Percentiles rank a stretch among this genome's conserved stretches.
These are phyloP conservation scores for Anarhynchus alexandrinus DNA, from an alignment of 2,113 vertebrate species.

Conservation along the genomic window DNA sequence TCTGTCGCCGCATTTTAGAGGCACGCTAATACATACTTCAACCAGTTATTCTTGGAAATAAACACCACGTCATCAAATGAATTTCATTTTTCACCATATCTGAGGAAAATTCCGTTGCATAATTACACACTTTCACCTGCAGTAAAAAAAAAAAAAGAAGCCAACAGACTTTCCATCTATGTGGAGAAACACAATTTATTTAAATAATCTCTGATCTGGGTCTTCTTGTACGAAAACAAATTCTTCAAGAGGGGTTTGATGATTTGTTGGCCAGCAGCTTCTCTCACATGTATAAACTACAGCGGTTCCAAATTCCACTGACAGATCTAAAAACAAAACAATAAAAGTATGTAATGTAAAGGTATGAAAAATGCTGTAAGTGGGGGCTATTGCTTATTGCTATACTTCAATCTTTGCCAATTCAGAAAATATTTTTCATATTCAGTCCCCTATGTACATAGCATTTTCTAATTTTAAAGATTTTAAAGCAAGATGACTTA, in stretches of 20 bases:
- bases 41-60: not conserved
- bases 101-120: not conserved
- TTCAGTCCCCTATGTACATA: not conserved
- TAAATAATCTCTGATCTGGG: conserved; percentile 83
- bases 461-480: not conserved
- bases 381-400: not conserved
- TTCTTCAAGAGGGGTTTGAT: conserved; percentile 75
- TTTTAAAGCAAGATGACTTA: not conserved
- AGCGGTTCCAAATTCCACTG: conserved; percentile 83
- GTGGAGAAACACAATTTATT: conserved; percentile 63
- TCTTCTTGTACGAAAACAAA: conserved; percentile 82
- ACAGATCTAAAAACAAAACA: conserved; percentile 64
- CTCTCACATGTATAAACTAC: conserved; percentile 82
- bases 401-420: not conserved
- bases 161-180: not conserved
- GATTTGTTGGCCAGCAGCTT: conserved; percentile 81
- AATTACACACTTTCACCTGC: not conserved
- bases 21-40: not conserved
- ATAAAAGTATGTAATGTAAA: not conserved
- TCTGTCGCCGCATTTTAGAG: not conserved
- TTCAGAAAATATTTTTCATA: not conserved
- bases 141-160: not conserved
- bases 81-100: not conserved
- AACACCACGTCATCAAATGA: not conserved
- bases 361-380: not conserved